phyloP scores from a whole-genome alignment of 1,140 invertebrate species.

The Diprion similis region DNA sequence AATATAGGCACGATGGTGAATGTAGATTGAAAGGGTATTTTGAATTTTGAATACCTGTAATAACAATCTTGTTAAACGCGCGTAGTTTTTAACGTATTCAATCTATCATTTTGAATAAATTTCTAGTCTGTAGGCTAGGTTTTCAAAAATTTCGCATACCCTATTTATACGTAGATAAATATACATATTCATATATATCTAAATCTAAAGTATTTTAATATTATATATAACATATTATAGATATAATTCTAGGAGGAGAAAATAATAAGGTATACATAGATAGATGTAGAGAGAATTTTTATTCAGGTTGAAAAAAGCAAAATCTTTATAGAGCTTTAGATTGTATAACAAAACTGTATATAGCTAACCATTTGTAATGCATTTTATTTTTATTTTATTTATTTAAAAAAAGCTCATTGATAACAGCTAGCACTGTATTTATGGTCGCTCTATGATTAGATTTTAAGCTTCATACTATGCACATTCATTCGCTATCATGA shows the following conservation, averaged over 20 bases:
- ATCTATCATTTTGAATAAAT: not conserved
- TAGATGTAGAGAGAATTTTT: not conserved
- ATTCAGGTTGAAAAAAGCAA: not conserved
- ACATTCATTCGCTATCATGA: too few relatives aligned
- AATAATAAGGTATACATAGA: not conserved
- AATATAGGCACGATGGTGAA: not conserved
- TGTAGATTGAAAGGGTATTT: not conserved
- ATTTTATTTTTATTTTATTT: not conserved
- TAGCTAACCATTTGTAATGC: not conserved
- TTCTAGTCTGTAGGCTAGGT: not conserved
- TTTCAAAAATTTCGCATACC: not conserved
- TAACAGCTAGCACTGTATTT: too few relatives aligned
- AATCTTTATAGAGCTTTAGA: not conserved
- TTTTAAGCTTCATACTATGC: too few relatives aligned
- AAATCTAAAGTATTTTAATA: not conserved
- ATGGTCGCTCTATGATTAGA: too few relatives aligned
- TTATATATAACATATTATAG: not conserved
- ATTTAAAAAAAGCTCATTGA: too few relatives aligned
- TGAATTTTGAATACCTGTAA: conserved; percentile 2
- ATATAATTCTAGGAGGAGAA: not conserved
- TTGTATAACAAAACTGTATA: not conserved
- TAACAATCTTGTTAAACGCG: not conserved
- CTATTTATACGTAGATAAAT: not conserved
- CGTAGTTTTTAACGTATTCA: not conserved
- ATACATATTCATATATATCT: not conserved